Conservation (phyloP, 2,797 vertebrate species). For the Cuniculus paca region DNA sequence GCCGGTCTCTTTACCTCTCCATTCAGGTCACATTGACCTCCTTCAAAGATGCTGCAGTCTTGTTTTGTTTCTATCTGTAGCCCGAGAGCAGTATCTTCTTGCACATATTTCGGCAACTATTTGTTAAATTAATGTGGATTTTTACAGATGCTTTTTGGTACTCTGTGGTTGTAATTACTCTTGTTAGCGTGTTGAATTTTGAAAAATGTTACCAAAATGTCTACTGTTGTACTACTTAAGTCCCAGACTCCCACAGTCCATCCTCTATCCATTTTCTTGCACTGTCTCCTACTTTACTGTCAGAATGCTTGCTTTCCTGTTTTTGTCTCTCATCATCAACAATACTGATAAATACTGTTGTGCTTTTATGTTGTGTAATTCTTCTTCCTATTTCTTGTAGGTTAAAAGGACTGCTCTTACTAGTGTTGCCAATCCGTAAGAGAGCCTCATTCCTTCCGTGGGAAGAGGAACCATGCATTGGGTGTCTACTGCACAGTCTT, state of each 20-base stretch:
- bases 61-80: neutral
- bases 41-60: neutral
- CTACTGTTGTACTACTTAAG: neutral
- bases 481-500: neutral
- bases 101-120: neutral
- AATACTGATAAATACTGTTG: neutral
- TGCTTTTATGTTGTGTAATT: conserved; percentile 30
- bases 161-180: neutral
- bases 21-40: too few relatives aligned
- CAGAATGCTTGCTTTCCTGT: neutral
- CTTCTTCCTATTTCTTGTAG: neutral
- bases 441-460: neutral
- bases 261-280: neutral
- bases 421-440: neutral
- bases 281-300: neutral
- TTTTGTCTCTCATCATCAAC: neutral
- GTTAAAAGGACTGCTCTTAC: conserved; percentile 1
- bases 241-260: neutral
- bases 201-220: neutral
- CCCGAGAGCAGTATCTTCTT: neutral
- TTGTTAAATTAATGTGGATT: conserved; percentile 22
- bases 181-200: neutral
- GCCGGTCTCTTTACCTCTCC: neutral
- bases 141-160: neutral
- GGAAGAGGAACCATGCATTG: neutral